Evolutionary conservation across 2,797 vertebrate species (phyloP), one percentile per base, ranked within the genome.

Genomic region (Jordanella pulchra): DNA sequence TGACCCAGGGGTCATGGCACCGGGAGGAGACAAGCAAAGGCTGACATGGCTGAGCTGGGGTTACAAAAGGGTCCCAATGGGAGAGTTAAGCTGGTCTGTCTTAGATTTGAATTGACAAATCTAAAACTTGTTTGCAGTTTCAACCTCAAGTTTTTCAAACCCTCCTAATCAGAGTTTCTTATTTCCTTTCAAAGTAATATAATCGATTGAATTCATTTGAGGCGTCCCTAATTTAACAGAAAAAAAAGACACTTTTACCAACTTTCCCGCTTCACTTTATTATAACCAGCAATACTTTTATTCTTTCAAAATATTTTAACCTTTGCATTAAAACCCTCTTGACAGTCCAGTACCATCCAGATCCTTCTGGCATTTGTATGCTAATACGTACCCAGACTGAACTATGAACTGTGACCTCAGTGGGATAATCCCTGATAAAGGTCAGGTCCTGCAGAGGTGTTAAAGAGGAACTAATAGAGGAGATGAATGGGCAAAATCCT

Each of bases 391-490:
- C 94, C 85, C 48, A 0, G 48, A 54, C 85, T 93, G 91, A 94
- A 94, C 94, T 86, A 68, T 87, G 90, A 86, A 87, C 89, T 51
- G 14, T 86, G 84, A 89, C 89, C 89, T 69, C 27, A 63, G 77
- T 10, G 61, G 70, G 53, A 70, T 48, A 56, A 65, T 39, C 73
- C 27, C 51, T 32, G 55, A 54, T 74, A 72, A 78, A 89, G 92
- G 89, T 91, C 84, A 86, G 75, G 77, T 67, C 80, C 71, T 84
- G 78, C 64, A 27, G 90, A 90, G 79, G 89, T 92, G 93, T 93
- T 92, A 91, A 92, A 91, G 89, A 94, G 91, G 89, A 91, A 89
- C 89, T 91, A 91, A 93, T 89, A 78, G 86, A 89, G 80, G 56
- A 82, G 84, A 90, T 75, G 85, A 89, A 89, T 79, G 81, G 65